A percentile compares a stretch with the other conserved stretches of the same genome.
Evolutionary conservation across 2,888 invertebrate species (phyloP).

Genomic region (Drosophila histrio): DNA sequence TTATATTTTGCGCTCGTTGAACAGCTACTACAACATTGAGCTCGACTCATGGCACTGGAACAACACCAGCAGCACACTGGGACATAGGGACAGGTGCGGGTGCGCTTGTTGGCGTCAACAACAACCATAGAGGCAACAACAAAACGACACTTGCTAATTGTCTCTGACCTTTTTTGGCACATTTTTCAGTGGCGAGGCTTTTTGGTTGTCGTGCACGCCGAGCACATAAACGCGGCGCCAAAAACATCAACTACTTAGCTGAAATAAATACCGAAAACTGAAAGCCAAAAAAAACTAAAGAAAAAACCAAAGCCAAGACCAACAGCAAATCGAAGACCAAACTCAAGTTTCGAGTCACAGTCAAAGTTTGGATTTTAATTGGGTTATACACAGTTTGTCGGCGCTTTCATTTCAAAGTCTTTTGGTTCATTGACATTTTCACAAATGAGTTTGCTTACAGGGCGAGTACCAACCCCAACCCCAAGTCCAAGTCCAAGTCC

Average conservation of each 20-base stretch:
- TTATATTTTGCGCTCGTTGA: conserved; percentile 50
- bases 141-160: conserved; percentile 76
- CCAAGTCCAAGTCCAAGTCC: neutral
- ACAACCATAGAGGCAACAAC: neutral
- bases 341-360: conserved; percentile 24
- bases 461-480: neutral
- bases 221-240: conserved; percentile 56
- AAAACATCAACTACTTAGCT: conserved; percentile 30
- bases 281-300: conserved; percentile 14
- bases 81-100: conserved; percentile 51
- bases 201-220: conserved; percentile 48
- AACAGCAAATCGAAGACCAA: conserved; percentile 2
- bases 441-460: conserved; percentile 1
- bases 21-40: conserved; percentile 64
- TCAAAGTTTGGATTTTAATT: conserved; percentile 32
- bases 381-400: conserved; percentile 44
- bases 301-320: conserved; percentile 1
- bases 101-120: conserved; percentile 61
- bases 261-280: conserved; percentile 42
- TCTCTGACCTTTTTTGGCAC: conserved; percentile 74
- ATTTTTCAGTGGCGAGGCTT: conserved; percentile 65
- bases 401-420: conserved; percentile 64
- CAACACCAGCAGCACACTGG: conserved; percentile 18
- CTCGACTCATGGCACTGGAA: conserved; percentile 63
- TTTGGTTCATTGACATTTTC: conserved; percentile 69